Evolutionary conservation across 1,140 invertebrate genomes (phyloP).

Genomic region (Neuroterus valhalla): DNA sequence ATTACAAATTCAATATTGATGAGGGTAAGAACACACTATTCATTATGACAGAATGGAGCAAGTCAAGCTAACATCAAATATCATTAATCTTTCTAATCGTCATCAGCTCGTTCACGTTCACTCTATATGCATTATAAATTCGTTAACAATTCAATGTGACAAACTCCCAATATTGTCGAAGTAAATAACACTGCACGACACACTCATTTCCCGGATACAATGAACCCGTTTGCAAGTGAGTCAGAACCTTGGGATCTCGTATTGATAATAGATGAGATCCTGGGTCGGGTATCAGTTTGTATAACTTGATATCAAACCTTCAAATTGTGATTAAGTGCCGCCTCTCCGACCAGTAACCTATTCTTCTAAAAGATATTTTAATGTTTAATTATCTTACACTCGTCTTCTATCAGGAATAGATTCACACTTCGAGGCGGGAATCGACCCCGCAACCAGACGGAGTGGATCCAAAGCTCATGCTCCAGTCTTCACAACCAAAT

Average conservation of each 20-base stretch:
- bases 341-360: no score
- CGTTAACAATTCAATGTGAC: slow-evolving; percentile 24
- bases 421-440: no score
- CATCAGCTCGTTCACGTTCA: slow-evolving; percentile 2
- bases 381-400: no score
- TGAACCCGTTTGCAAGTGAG: slow-evolving; percentile 17
- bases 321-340: no score
- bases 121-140: background rate
- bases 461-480: no score
- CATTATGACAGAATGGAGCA: background rate
- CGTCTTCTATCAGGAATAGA: no score
- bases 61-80: slow-evolving; percentile 9
- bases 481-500: no score
- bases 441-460: no score
- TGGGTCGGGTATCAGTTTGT: background rate
- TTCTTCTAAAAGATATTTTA: no score
- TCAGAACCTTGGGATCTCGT: background rate
- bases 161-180: slow-evolving; percentile 9
- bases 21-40: background rate
- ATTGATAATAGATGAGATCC: background rate
- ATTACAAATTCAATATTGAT: no score
- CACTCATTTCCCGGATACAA: slow-evolving; percentile 1
- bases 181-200: slow-evolving; percentile 1
- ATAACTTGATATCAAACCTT: background rate
- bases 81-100: slow-evolving; percentile 28